A percentile compares a stretch with the other conserved stretches of the same genome.
Evolutionary conservation across 2,888 invertebrate genomes (phyloP).

Genomic region (Caenorhabditis japonica): DNA sequence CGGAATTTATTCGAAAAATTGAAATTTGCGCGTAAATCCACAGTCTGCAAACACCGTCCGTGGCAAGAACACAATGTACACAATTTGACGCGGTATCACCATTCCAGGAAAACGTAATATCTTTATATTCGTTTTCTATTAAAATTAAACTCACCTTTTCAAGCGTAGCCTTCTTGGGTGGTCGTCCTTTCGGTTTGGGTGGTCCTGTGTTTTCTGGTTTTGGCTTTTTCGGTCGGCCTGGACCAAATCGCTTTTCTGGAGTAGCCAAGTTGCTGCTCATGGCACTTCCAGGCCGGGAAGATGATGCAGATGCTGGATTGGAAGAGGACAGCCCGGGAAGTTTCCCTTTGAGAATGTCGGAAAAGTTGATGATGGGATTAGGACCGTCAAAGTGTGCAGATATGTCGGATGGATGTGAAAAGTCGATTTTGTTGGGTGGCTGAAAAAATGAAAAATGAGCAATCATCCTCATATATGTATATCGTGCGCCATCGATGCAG

Average conservation of each 20-base stretch:
- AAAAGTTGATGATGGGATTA: conserved; percentile 27
- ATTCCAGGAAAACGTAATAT: too few species aligned
- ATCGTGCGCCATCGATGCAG: too few species aligned
- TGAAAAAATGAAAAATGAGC: background rate
- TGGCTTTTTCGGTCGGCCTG: conserved; percentile 26
- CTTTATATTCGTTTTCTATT: too few species aligned
- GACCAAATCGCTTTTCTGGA: conserved; percentile 8
- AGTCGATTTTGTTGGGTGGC: background rate
- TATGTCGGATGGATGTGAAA: background rate
- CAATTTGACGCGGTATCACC: too few species aligned
- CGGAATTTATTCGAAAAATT: too few species aligned
- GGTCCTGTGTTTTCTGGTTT: conserved; percentile 23
- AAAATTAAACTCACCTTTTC: conserved; percentile 19
- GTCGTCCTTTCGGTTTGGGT: conserved; percentile 53
- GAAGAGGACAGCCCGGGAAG: background rate
- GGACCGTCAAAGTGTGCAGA: conserved; percentile 5
- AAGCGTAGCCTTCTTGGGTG: conserved; percentile 42
- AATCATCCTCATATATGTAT: background rate
- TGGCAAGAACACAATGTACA: too few species aligned
- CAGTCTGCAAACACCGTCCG: too few species aligned
- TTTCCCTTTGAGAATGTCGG: conserved; percentile 31
- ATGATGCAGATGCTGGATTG: conserved; percentile 15
- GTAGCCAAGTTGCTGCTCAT: conserved; percentile 2
- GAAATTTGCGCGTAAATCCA: too few species aligned
- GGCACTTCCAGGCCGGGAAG: conserved; percentile 19